Evolutionary conservation across 64 coral and sea anemone species (phyloP).

Genomic region (Acropora yongei): DNA sequence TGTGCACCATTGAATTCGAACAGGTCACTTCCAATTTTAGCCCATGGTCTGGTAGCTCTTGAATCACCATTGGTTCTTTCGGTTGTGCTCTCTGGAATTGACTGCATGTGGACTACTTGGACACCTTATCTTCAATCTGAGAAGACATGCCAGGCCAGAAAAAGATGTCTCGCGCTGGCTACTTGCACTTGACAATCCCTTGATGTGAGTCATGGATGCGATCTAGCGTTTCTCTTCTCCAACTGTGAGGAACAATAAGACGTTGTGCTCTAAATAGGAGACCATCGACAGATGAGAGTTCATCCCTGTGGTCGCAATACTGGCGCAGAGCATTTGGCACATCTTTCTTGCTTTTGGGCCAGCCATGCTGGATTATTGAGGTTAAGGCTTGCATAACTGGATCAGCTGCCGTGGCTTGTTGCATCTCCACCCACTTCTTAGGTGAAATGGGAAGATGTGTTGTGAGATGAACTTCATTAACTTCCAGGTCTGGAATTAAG

Average conservation of each 20-base stretch:
- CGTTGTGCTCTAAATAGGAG: too few species aligned
- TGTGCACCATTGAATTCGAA: slow-evolving; percentile 40
- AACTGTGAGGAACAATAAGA: slow-evolving; percentile 44
- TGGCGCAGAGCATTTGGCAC: too few species aligned
- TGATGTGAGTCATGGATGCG: slow-evolving; percentile 52
- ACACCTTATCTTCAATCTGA: slow-evolving; percentile 55
- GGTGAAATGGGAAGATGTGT: slow-evolving; percentile 72
- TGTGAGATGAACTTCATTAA: slow-evolving; percentile 70
- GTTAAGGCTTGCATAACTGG: too few species aligned
- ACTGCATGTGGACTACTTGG: slow-evolving; percentile 21
- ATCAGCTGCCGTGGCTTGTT: slow-evolving; percentile 53
- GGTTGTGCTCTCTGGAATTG: slow-evolving; percentile 1
- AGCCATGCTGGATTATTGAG: too few species aligned
- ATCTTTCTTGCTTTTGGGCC: too few species aligned
- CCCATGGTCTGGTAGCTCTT: slow-evolving; percentile 61
- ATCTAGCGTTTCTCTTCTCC: slow-evolving; percentile 62
- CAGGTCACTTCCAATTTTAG: slow-evolving; percentile 66
- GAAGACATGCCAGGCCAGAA: slow-evolving; percentile 47
- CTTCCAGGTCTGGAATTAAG: slow-evolving; percentile 67
- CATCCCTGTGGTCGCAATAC: too few species aligned
- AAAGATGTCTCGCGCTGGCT: slow-evolving; percentile 55
- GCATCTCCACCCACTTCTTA: slow-evolving; percentile 67
- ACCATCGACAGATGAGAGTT: too few species aligned
- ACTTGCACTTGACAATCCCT: background rate
- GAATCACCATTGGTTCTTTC: slow-evolving; percentile 57